phyloP scores from a whole-genome alignment of 2,113 vertebrate species.

The Hippoglossus stenolepis region DNA sequence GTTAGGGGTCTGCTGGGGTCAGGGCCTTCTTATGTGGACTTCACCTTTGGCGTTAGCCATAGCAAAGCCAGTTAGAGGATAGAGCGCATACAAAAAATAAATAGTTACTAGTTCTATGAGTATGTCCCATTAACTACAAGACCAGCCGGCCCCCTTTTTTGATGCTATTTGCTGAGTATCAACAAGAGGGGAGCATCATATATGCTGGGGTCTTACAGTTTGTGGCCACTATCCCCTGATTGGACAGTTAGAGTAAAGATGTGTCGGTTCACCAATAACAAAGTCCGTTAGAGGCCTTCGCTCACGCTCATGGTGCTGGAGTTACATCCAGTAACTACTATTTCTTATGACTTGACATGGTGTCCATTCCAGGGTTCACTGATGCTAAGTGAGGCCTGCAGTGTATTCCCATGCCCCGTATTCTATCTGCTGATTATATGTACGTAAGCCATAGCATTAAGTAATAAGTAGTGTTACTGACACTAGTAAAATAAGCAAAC shows the following conservation, averaged over 20 bases:
- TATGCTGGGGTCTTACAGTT: no score
- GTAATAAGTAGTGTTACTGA: conserved; percentile 19
- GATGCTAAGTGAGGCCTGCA: neutral
- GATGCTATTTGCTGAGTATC: no score
- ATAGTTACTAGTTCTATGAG: no score
- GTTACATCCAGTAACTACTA: neutral
- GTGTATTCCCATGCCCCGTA: conserved; percentile 13
- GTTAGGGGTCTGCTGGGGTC: no score
- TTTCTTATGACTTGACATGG: neutral
- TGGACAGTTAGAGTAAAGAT: neutral
- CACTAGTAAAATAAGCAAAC: conserved; percentile 20
- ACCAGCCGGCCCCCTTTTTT: no score
- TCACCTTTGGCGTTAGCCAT: no score
- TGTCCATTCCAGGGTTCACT: neutral
- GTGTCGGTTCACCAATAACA: neutral
- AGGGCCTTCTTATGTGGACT: no score
- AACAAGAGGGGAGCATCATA: no score
- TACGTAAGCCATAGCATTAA: neutral
- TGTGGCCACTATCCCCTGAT: neutral
- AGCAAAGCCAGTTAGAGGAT: no score
- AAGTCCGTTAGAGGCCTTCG: no score
- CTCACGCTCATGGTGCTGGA: neutral
- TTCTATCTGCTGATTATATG: neutral
- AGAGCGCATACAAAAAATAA: no score
- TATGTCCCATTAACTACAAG: no score